Evolutionary conservation across 2,113 vertebrate species (phyloP), one percentile per base, ranked within the genome.

Genomic region (Clarias macrocephalus): DNA sequence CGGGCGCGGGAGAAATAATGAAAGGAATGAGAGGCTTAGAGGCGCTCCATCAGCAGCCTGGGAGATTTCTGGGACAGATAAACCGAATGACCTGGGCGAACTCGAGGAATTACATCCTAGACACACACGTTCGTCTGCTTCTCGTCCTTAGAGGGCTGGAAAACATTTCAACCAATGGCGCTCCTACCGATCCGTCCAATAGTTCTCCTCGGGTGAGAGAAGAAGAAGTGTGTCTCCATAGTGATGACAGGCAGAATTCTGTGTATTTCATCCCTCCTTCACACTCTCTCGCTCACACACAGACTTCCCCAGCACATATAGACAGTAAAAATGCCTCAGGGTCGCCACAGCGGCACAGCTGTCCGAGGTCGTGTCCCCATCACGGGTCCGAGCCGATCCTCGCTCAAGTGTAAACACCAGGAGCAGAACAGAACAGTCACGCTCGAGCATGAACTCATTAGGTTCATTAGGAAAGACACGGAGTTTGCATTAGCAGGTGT

Each of bases 211-310:
- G 77, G 66, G 85, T 56, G 87, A 80, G 52, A 75, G 80, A 37
- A 83, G 79, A 90, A 89, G 66, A 90, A 89, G 87, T 16, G 87
- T 63, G 87, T 90, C 76, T 90, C 89, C 88, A 89, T 90, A 86
- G 87, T 85, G 88, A 91, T 83, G 73, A 54, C 80, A 70, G 81
- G 52, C 66, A 85, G 84, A 66, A 86, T 77, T 89, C 85, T 81
- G 30, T 52, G 63, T 70, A 80, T 52, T 73, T 79, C 80, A 83
- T 63, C 79, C 62, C 60, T 79, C 68, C 52, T 82, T 63, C 68
- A 56, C 76, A 48, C 63, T 62, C 37, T 75, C 65, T 48, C 25
- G 86, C 80, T 19, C 59, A 37, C 59, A 82, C 37, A 77, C 48
- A 70, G 13, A 54, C 7, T 28, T 42, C 66, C 21, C 19, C 4